Base-by-base conservation (phyloP, 2,113 vertebrate genomes). In the Lepisosteus osseus region DNA sequence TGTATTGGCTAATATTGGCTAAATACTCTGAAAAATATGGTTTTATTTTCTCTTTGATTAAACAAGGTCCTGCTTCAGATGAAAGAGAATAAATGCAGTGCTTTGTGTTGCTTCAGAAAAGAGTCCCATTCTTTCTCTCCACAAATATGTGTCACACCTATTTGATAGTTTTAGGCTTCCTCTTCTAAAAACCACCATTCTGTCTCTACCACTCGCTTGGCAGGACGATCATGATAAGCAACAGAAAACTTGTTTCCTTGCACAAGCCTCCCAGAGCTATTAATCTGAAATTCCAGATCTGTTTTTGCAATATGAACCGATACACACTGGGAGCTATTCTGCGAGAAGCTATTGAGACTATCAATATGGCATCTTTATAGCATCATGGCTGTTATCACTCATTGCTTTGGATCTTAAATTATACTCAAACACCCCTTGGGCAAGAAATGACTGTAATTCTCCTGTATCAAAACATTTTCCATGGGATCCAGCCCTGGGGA, bases 361-460 rank as follows among this genome's bases (percentile, higher is more conserved):
- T 51, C 47, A 6, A 51, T 51, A 59, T 59, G 3, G 56, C 56
- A 59, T 59, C 56, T 13, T 59, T 59, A n/a, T 12, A 3, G 56
- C 56, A 59, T 59, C n/a, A 59, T 59, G 57, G 57, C 57, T 59
- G 9, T 59, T 14, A 59, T 59, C 57, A 59, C 11, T n/a, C n/a
- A 59, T 13, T 59, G 57, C 5, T 15, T 59, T 59, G 57, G 57
- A 59, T 59, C 57, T 59, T 59, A 59, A 59, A 15, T 59, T 59
- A 59, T 59, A 59, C 9, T 13, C 14, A n/a, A n/a, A 15, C 57
- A 59, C 5, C 11, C 57, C 14, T 13, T n/a, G 14, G 57, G 57
- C 57, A 13, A 59, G 3, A 0, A 14, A 59, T 59, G n/a, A 15
- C 13, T 59, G 54, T 55, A 59, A 59, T 59, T n/a, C 57, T 15